phyloP scores from a whole-genome alignment of 2,888 invertebrate genomes.

The Didymodactylos carnosus region DNA sequence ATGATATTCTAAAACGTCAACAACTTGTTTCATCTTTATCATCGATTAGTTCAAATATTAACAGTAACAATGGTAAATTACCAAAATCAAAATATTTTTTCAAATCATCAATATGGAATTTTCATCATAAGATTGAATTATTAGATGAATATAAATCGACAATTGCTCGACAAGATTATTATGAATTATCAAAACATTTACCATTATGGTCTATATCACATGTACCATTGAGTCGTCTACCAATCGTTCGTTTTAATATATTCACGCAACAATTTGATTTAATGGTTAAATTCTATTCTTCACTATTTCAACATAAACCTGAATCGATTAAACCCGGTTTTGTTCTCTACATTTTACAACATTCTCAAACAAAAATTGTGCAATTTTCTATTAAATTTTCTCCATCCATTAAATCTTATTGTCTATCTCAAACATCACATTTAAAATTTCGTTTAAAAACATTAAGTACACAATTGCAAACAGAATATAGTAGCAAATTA shows the following conservation, averaged over 20 bases:
- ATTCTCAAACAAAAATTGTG: background rate
- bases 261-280: constrained; percentile 9
- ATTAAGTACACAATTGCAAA: background rate
- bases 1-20: background rate
- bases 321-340: constrained; percentile 10
- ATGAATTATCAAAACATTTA: background rate
- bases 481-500: background rate
- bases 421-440: background rate
- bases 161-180: constrained; percentile 9
- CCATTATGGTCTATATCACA: constrained; percentile 12
- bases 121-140: constrained; percentile 13
- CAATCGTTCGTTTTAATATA: constrained; percentile 10
- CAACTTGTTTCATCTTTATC: background rate
- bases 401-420: background rate
- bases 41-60: no score
- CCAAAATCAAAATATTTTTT: background rate
- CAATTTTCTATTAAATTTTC: background rate
- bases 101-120: constrained; percentile 3
- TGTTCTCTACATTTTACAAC: constrained; percentile 5
- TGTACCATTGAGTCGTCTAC: background rate
- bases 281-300: constrained; percentile 12
- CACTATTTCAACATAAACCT: constrained; percentile 6
- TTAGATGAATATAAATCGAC: constrained; percentile 9
- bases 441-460: background rate
- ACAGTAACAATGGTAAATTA: no score